These are phyloP conservation scores for Gymnogyps californianus DNA, from an alignment of 2,113 vertebrate species.

Conservation along the genomic window DNA sequence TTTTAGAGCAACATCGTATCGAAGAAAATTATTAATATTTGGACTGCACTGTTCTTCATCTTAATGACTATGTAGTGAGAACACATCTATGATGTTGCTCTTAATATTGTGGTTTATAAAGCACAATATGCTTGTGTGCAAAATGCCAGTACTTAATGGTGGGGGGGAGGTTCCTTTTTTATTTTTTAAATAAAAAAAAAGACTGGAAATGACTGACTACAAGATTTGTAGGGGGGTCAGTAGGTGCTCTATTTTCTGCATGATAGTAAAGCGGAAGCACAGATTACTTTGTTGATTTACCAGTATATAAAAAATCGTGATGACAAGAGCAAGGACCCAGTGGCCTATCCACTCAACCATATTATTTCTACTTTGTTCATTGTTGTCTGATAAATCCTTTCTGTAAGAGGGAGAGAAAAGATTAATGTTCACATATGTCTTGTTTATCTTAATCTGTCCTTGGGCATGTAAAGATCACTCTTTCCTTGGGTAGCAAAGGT, in stretches of 20 bases:
- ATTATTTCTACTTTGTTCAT: background rate
- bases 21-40: background rate
- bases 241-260: background rate
- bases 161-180: background rate
- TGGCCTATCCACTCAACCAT: background rate
- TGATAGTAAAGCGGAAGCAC: background rate
- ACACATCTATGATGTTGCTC: background rate
- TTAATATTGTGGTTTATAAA: background rate
- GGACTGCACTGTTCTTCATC: background rate
- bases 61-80: background rate
- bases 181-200: background rate
- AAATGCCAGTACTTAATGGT: background rate
- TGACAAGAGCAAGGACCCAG: background rate
- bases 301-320: background rate
- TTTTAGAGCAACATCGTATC: background rate
- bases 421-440: background rate
- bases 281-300: background rate
- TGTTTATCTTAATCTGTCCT: background rate
- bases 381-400: background rate
- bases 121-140: background rate
- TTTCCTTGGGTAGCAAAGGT: background rate
- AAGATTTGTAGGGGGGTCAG: background rate
- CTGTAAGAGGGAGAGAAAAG: background rate
- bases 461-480: background rate
- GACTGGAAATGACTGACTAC: background rate